These are phyloP conservation scores for Phocoena phocoena DNA, from an alignment of 2,113 vertebrate species.

Conservation along the genomic window DNA sequence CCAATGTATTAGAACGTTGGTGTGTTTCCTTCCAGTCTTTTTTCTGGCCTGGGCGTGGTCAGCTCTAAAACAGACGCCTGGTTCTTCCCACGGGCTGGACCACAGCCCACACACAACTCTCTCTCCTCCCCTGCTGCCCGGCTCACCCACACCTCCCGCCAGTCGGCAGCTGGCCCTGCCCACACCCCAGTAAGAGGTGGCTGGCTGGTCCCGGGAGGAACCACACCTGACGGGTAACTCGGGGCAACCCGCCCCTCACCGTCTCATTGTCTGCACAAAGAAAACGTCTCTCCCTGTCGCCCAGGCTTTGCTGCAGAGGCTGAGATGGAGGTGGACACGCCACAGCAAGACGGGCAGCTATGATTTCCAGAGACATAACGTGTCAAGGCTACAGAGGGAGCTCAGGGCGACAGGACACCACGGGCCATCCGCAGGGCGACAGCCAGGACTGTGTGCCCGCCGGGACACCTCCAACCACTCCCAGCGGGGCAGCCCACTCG, in stretches of 20 bases:
- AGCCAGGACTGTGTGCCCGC: background rate
- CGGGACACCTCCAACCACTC: background rate
- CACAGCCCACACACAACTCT: background rate
- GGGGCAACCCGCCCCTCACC: background rate
- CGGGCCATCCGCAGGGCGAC: background rate
- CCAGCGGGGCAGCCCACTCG: background rate
- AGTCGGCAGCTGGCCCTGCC: background rate
- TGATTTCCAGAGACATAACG: background rate
- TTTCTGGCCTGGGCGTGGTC: background rate
- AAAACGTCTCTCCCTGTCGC: background rate
- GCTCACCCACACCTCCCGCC: accelerated
- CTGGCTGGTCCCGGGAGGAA: accelerated
- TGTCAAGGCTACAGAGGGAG: background rate
- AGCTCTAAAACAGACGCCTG: accelerated
- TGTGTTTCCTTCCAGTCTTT: background rate
- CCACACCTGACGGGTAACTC: background rate
- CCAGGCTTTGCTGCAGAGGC: background rate
- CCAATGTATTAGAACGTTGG: background rate
- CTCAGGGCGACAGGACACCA: background rate
- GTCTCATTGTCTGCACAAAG: background rate
- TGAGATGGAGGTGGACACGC: too few relatives aligned
- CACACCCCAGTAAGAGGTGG: background rate
- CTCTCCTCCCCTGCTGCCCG: accelerated
- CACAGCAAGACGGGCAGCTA: background rate
- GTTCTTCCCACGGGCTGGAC: background rate